Conservation (phyloP, 2,113 vertebrate genomes). For the Meles meles region DNA sequence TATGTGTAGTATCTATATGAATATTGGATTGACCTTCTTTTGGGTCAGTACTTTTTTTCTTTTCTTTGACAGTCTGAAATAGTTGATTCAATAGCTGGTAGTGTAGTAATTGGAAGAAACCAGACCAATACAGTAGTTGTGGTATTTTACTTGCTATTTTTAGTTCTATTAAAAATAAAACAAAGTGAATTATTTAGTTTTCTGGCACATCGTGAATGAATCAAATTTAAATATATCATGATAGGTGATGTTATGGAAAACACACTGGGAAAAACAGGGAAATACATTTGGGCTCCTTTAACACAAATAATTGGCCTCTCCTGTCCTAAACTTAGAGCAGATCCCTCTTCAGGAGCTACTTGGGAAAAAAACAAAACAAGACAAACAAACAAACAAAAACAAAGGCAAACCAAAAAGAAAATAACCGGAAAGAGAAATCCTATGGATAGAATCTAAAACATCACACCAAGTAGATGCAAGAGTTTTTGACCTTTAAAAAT, state of each 20-base stretch:
- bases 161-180: constrained; percentile 6
- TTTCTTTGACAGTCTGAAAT: not conserved
- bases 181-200: not conserved
- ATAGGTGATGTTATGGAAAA: not conserved
- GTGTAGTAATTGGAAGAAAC: not conserved
- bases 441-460: not conserved
- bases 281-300: not conserved
- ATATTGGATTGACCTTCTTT: constrained; percentile 17
- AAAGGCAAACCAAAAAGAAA: not conserved
- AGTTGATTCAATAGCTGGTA: not conserved
- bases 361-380: not conserved
- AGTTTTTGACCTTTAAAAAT: not conserved
- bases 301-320: not conserved
- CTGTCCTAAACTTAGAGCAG: not conserved
- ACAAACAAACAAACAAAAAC: not conserved
- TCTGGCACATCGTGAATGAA: not conserved
- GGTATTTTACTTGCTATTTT: not conserved
- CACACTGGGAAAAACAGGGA: not conserved
- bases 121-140: not conserved
- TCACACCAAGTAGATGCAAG: not conserved
- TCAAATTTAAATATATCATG: not conserved
- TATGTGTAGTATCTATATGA: not conserved
- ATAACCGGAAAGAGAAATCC: not conserved
- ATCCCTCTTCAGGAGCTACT: not conserved
- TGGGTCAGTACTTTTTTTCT: not conserved